Conservation (phyloP, 2,888 invertebrate genomes). For the Acrocyrtus sp. region DNA sequence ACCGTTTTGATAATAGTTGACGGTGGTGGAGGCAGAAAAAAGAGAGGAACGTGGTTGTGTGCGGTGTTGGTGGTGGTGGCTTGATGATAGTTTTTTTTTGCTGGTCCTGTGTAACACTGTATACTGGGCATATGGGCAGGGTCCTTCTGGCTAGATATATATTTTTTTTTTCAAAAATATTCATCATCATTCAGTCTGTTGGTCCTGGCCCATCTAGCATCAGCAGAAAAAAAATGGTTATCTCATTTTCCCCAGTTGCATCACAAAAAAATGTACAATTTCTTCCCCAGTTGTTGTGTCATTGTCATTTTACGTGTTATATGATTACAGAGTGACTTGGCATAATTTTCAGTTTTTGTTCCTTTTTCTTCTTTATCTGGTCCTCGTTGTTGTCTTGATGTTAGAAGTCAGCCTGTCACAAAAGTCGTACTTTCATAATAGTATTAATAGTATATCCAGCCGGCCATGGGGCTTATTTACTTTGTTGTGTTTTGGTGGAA, state of each 20-base stretch:
- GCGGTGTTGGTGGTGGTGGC: not conserved
- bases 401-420: not conserved
- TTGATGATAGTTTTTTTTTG: too few relatives aligned
- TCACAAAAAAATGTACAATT: not conserved
- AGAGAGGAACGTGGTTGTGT: not conserved
- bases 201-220: too few relatives aligned
- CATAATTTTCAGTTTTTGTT: conserved; percentile 30
- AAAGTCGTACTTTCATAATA: not conserved
- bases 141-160: not conserved
- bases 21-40: too few relatives aligned
- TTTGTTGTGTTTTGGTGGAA: not conserved
- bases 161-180: too few relatives aligned
- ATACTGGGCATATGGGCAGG: not conserved
- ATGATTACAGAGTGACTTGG: conserved; percentile 47
- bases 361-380: conserved; percentile 1
- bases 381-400: not conserved
- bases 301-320: conserved; percentile 12
- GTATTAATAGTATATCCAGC: conserved; percentile 3
- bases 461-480: too few relatives aligned
- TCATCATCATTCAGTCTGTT: not conserved
- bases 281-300: not conserved
- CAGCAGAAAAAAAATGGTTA: not conserved
- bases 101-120: too few relatives aligned
- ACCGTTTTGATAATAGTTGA: too few relatives aligned
- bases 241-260: not conserved